Evolutionary conservation across 1,140 invertebrate species (phyloP).

Genomic region (Zaprionus africanus): DNA sequence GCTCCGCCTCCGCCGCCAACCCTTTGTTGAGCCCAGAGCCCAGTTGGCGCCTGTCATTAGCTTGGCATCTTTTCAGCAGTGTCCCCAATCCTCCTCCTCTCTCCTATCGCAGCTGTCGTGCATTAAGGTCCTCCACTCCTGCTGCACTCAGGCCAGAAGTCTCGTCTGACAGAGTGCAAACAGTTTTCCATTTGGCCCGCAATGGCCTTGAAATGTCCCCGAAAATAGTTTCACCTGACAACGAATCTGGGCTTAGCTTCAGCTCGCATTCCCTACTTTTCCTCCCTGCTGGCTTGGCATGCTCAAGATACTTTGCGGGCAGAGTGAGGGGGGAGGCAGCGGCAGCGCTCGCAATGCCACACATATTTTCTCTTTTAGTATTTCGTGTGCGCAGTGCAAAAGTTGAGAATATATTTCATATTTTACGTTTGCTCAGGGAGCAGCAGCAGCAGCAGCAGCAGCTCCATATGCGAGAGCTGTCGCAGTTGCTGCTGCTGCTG

Average conservation of each 20-base stretch:
- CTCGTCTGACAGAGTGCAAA: constrained; percentile 69
- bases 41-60: constrained; percentile 28
- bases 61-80: constrained; percentile 21
- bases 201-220: constrained; percentile 58
- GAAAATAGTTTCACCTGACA: constrained; percentile 52
- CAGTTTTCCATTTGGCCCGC: constrained; percentile 66
- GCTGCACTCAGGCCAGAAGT: constrained; percentile 27
- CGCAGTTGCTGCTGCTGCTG: background rate
- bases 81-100: background rate
- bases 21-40: constrained; percentile 9
- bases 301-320: constrained; percentile 56
- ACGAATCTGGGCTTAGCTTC: constrained; percentile 31
- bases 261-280: constrained; percentile 65
- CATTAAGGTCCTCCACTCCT: constrained; percentile 40
- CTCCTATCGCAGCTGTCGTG: constrained; percentile 9
- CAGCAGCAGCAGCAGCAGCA: background rate
- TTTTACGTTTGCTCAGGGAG: constrained; percentile 76
- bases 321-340: constrained; percentile 44
- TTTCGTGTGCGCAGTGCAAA: constrained; percentile 56
- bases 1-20: background rate
- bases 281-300: constrained; percentile 47
- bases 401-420: constrained; percentile 81
- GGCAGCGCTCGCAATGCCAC: constrained; percentile 49
- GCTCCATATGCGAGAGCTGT: background rate
- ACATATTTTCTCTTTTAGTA: constrained; percentile 62